Evolutionary conservation across 2,888 invertebrate genomes (phyloP).

Genomic region (Tholera decimalis): DNA sequence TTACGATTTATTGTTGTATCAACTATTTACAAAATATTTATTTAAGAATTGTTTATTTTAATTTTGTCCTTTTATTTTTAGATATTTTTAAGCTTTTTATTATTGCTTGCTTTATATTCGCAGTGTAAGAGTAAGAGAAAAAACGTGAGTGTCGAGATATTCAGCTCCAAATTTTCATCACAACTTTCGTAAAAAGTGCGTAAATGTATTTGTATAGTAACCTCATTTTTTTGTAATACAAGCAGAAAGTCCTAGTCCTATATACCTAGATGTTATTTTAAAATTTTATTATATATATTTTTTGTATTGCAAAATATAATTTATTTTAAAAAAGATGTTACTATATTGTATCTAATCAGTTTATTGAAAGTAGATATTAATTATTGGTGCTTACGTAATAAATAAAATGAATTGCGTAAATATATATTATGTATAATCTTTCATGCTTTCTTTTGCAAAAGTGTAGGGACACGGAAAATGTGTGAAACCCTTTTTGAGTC

Average conservation of each 20-base stretch:
- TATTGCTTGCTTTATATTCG: neutral
- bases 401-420: constrained; percentile 73
- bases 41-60: too few relatives aligned
- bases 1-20: too few relatives aligned
- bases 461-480: constrained; percentile 26
- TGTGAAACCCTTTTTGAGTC: constrained; percentile 26
- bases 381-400: constrained; percentile 84
- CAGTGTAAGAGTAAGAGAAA: neutral
- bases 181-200: neutral
- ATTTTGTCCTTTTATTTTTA: too few relatives aligned
- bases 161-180: too few relatives aligned
- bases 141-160: too few relatives aligned
- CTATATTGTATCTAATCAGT: constrained; percentile 18
- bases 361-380: constrained; percentile 69
- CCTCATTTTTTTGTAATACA: neutral
- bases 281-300: neutral
- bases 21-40: too few relatives aligned
- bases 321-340: neutral
- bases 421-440: too few relatives aligned
- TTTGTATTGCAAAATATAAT: neutral
- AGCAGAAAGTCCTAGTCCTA: neutral
- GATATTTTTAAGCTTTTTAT: neutral
- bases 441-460: constrained; percentile 50
- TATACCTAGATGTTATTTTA: neutral
- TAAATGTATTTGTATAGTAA: neutral